Evolutionary conservation across 2,888 invertebrate species (phyloP).

Genomic region (Drosophila hamatofila): DNA sequence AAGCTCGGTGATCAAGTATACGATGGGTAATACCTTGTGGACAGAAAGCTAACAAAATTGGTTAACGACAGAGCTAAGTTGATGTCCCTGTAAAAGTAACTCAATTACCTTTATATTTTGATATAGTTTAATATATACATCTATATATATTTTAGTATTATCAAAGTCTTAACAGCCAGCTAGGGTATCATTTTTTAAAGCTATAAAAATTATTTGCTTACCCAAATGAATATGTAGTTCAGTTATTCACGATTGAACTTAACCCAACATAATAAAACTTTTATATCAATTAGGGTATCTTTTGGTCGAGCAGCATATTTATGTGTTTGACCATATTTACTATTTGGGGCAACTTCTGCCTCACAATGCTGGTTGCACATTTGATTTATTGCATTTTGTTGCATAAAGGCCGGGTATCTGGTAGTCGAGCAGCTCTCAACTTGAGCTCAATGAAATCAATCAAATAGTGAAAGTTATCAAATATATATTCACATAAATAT

Average conservation of each 20-base stretch:
- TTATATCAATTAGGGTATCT: too few relatives aligned
- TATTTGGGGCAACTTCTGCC: neutral
- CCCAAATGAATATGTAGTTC: neutral
- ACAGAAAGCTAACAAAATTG: neutral
- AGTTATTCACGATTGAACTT: too few relatives aligned
- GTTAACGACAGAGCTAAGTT: neutral
- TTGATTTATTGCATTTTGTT: neutral
- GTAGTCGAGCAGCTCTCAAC: too few relatives aligned
- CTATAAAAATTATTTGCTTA: too few relatives aligned
- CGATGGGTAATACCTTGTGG: neutral
- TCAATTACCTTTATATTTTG: neutral
- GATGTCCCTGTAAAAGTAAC: neutral
- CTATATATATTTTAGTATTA: too few relatives aligned
- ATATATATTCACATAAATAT: too few relatives aligned
- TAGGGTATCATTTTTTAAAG: too few relatives aligned
- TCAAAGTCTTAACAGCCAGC: too few relatives aligned
- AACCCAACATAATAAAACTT: too few relatives aligned
- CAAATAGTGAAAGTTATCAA: too few relatives aligned
- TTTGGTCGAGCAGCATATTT: neutral
- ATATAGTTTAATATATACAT: neutral
- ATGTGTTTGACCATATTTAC: neutral
- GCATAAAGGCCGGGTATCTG: too few relatives aligned
- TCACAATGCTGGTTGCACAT: neutral
- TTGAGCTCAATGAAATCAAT: too few relatives aligned
- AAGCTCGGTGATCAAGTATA: neutral